phyloP scores from a whole-genome alignment of 2,113 vertebrate species.

The Agelaius phoeniceus region DNA sequence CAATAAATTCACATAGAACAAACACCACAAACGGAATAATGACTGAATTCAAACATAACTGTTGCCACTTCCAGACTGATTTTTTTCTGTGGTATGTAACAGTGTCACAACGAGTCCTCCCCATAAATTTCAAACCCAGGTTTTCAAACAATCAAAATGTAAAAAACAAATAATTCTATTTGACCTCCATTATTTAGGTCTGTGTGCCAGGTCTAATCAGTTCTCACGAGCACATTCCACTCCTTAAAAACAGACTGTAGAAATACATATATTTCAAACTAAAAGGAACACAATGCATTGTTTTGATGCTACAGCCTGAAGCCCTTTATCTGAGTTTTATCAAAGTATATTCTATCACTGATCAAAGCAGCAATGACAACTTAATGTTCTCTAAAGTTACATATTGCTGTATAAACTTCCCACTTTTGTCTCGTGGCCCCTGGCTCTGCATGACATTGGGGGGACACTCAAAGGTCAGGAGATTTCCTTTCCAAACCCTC shows the following conservation, averaged over 20 bases:
- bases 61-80: background rate
- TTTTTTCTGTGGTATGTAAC: background rate
- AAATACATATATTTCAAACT: slow-evolving; percentile 54
- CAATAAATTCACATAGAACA: background rate
- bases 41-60: background rate
- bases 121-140: background rate
- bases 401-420: slow-evolving; percentile 48
- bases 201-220: slow-evolving; percentile 53
- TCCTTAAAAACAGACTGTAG: slow-evolving; percentile 36
- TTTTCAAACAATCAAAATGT: slow-evolving; percentile 19
- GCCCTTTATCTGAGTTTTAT: slow-evolving; percentile 59
- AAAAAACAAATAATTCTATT: background rate
- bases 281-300: slow-evolving; percentile 19
- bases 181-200: slow-evolving; percentile 61
- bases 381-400: slow-evolving; percentile 59
- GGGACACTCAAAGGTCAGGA: slow-evolving; percentile 49
- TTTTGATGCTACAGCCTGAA: slow-evolving; percentile 63
- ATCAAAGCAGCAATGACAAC: slow-evolving; percentile 69
- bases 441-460: slow-evolving; percentile 34
- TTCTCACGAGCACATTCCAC: slow-evolving; percentile 9
- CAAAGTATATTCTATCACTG: slow-evolving; percentile 50
- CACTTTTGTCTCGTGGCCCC: slow-evolving; percentile 45
- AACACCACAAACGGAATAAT: background rate
- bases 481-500: background rate
- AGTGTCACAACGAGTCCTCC: background rate